Base-by-base conservation (phyloP, 2,888 invertebrate species). In the Nipponacmea schrenckii region DNA sequence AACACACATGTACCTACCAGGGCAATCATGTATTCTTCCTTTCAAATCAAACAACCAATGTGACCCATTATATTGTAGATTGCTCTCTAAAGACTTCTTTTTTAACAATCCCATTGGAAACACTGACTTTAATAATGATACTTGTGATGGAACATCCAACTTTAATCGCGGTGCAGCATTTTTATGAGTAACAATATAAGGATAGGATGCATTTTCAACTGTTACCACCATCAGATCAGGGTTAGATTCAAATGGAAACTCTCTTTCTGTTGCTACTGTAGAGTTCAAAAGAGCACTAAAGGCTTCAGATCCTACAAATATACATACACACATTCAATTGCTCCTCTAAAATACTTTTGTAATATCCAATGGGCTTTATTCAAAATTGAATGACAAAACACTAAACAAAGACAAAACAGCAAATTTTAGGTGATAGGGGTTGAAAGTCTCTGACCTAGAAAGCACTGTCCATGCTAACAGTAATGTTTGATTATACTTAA, bases 91-190 rank as follows among this genome's bases (percentile, higher is more conserved):
- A 17, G 82, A 78, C 24, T 82, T 81, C 27, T 81, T 78, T 45
- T 76, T 76, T 14, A 87, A 76, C 8, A 77, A 77, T 1, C 81
- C 82, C 5, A 79, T 73, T n/a, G 82, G 79, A 71, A 81, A 85
- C 26, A 87, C 76, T 12, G 81, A 81, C 39, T 77, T 74, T 44
- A 88, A 74, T 7, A 87, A 74, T 2, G 86, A 85, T 50, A 78
- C 73, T 7, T 81, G 79, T 24, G 70, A 74, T 7, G 82, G 77
- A 3, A 87, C 74, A n/a, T 78, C 74, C 39, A 85, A 78, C 66
- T 74, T 77, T 46, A 84, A 75, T 46, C 72, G 77, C 0, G 85
- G 84, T 3, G 78, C 78, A 15, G 73, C 70, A 8, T 78, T 75
- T 67, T 75, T 77, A 68, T 82, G 78, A 8, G 79, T 78, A 39